Conservation (phyloP, 2,113 vertebrate species). For the Tyrannus savana region DNA sequence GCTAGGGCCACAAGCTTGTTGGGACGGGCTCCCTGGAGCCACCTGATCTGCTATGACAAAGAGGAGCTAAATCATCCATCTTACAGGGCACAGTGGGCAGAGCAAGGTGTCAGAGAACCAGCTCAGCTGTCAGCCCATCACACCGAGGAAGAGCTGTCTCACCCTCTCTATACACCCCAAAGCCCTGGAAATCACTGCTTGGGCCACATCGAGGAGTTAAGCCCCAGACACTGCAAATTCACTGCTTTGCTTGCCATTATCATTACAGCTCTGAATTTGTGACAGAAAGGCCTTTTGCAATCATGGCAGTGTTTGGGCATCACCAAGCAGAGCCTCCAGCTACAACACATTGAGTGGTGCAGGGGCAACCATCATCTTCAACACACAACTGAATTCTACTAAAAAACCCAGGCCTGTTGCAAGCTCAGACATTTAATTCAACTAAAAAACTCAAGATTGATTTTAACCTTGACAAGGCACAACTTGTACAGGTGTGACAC, state of each 20-base stretch:
- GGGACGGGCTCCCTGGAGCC: not conserved
- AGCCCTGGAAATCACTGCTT: not conserved
- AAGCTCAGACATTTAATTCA: not conserved
- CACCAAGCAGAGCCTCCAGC: not conserved
- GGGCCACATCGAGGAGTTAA: not conserved
- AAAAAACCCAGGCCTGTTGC: not conserved
- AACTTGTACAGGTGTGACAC: not conserved
- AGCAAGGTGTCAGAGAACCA: not conserved
- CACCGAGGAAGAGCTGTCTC: rapidly evolving
- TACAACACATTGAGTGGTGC: not conserved
- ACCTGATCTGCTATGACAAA: not conserved
- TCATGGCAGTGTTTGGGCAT: not conserved
- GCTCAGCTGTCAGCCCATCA: not conserved
- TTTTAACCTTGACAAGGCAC: not conserved
- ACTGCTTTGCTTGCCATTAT: not conserved
- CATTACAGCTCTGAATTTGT: not conserved
- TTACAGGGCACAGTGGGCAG: not conserved
- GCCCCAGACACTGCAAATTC: not conserved
- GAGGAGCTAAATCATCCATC: not conserved
- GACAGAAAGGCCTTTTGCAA: not conserved
- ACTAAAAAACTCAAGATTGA: rapidly evolving
- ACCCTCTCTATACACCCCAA: not conserved
- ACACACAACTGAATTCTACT: not conserved
- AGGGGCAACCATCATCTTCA: not conserved
- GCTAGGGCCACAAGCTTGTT: not conserved